Evolutionary conservation across 1,140 invertebrate species (phyloP).

Genomic region (Venturia canescens): DNA sequence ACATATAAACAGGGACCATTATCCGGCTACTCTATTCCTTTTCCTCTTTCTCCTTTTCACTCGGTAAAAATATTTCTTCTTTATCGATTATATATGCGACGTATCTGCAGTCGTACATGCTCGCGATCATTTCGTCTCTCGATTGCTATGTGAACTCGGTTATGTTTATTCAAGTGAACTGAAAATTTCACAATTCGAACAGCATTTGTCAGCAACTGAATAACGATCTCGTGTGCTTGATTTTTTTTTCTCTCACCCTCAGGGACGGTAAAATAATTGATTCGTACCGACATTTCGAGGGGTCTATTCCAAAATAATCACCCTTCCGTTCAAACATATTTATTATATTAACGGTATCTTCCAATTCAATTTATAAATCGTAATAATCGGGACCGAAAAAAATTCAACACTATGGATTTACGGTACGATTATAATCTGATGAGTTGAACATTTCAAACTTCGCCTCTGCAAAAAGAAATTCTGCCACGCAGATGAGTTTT

Average conservation of each 20-base stretch:
- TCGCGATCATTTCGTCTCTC: constrained; percentile 2
- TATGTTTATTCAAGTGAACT: constrained; percentile 36
- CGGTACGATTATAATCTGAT: no score
- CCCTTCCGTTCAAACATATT: no score
- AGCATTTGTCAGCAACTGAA: neutral
- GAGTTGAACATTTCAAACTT: no score
- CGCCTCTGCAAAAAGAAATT: no score
- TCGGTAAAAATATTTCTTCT: constrained; percentile 26
- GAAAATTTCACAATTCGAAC: constrained; percentile 11
- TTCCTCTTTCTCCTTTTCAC: neutral
- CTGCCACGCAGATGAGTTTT: no score
- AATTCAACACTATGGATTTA: no score
- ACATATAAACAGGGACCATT: neutral
- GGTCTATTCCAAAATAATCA: no score
- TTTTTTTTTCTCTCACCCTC: neutral
- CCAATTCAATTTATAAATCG: no score
- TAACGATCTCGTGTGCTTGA: neutral
- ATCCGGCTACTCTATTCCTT: constrained; percentile 12
- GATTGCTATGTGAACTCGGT: neutral
- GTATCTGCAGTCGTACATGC: constrained; percentile 6
- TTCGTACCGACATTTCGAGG: no score
- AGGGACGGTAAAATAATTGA: no score
- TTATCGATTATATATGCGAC: constrained; percentile 9
- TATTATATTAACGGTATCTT: no score
- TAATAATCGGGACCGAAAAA: no score